Base-by-base conservation (phyloP, 2,113 vertebrate species). In the Aspidoscelis tigris region DNA sequence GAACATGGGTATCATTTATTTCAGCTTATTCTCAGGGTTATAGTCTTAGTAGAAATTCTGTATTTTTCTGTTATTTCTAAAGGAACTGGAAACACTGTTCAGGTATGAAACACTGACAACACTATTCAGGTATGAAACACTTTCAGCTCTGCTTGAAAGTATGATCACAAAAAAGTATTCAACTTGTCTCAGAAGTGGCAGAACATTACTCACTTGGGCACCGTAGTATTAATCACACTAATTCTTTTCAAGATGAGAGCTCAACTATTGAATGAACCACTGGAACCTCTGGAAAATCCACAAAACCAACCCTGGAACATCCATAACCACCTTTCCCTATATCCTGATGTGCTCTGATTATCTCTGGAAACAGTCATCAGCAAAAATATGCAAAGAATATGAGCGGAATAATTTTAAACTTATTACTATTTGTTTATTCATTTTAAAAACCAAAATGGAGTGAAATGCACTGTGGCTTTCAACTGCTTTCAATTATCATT, bases 401-500 rank as follows among this genome's bases (percentile, higher is more conserved):
- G 89, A 92, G 93, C 88, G 88, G 81, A 94, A 88, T 78, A 90
- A 81, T 89, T 73, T 53, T 77, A 79, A 61, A 76, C 71, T 81
- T 70, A 39, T 81, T 70, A 50, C 47, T 9, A n/a, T 68, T 68
- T 91, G 61, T 71, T 90, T 86, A 89, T 50, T 61, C 18, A 18
- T 61, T 61, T 18, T 61, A 18, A 58, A 11, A 18, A 16, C 14
- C 87, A 94, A 94, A 93, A 95, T 87, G 82, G 86, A 89, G 89
- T 91, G 90, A 96, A 96, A 96, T 94, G 95, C 93, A 93, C 94
- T 93, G 88, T 94, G 92, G 69, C 92, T 92, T 94, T 92, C 95
- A 96, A 96, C 95, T 94, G 93, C 92, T 94, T 96, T 95, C 95
- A 95, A 96, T 97, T 95, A 95, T 92, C 92, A 97, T 96, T 96